phyloP scores from a whole-genome alignment of 1,140 invertebrate species.

The Meloidogyne hapla region DNA sequence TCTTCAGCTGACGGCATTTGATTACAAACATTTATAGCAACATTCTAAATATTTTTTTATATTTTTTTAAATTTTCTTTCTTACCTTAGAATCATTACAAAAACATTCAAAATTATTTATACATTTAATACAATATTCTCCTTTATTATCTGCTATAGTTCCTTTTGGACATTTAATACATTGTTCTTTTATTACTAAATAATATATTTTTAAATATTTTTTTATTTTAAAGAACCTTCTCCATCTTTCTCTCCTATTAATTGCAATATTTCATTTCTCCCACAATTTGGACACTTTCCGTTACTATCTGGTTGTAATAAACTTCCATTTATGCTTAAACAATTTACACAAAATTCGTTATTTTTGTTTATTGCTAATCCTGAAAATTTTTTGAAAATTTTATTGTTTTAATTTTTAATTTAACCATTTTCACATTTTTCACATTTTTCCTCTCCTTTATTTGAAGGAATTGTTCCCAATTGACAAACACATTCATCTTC shows the following conservation, averaged over 20 bases:
- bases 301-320: neutral
- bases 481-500: neutral
- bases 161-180: constrained; percentile 31
- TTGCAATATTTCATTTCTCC: constrained; percentile 1
- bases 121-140: constrained; percentile 33
- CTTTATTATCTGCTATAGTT: constrained; percentile 9
- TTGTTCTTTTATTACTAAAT: constrained; percentile 1
- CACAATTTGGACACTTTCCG: constrained; percentile 23
- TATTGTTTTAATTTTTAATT: neutral
- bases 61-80: constrained; percentile 25
- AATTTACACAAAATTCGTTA: constrained; percentile 15
- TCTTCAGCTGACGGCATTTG: neutral
- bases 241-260: neutral
- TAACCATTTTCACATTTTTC: constrained; percentile 2
- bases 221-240: neutral
- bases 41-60: constrained; percentile 25
- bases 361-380: constrained; percentile 11
- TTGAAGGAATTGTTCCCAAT: neutral
- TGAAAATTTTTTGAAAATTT: neutral
- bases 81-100: constrained; percentile 30
- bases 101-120: constrained; percentile 32
- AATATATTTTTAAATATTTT: neutral
- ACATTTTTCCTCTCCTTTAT: neutral
- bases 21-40: constrained; percentile 8
- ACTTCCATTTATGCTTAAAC: constrained; percentile 10